phyloP scores from a whole-genome alignment of 2,888 invertebrate species.

The Ophioninae sp. region DNA sequence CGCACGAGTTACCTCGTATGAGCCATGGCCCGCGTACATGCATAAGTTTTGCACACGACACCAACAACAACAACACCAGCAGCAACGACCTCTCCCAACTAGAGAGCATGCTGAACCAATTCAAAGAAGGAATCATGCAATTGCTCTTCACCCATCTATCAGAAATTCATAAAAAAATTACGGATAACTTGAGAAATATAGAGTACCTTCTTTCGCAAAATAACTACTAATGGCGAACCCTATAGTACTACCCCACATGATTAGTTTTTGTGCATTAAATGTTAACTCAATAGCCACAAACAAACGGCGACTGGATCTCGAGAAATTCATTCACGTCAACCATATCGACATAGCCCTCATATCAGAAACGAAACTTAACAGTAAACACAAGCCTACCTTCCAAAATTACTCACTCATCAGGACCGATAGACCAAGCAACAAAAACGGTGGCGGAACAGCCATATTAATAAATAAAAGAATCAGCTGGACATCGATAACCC shows the following conservation, averaged over 20 bases:
- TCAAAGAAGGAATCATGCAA: neutral
- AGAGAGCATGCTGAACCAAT: too few species aligned
- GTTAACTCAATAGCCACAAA: constrained; percentile 6
- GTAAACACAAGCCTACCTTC: neutral
- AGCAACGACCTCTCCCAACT: too few species aligned
- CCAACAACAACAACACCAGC: too few species aligned
- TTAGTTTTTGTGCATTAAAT: neutral
- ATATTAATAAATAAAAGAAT: neutral
- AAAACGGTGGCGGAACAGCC: neutral
- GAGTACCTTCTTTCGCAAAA: too few species aligned
- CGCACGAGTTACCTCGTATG: too few species aligned
- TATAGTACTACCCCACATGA: too few species aligned
- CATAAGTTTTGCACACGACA: too few species aligned
- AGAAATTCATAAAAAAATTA: too few species aligned
- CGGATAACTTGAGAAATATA: too few species aligned
- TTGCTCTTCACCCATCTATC: too few species aligned
- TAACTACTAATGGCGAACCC: too few species aligned
- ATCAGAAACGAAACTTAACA: constrained; percentile 11
- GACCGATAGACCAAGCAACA: constrained; percentile 1
- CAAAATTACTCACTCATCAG: neutral
- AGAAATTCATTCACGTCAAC: neutral
- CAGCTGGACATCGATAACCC: neutral
- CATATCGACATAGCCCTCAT: neutral
- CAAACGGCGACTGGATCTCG: neutral
- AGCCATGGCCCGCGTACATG: too few species aligned